Base-by-base conservation (phyloP, 2,888 invertebrate species). In the Calephelis perditalis region DNA sequence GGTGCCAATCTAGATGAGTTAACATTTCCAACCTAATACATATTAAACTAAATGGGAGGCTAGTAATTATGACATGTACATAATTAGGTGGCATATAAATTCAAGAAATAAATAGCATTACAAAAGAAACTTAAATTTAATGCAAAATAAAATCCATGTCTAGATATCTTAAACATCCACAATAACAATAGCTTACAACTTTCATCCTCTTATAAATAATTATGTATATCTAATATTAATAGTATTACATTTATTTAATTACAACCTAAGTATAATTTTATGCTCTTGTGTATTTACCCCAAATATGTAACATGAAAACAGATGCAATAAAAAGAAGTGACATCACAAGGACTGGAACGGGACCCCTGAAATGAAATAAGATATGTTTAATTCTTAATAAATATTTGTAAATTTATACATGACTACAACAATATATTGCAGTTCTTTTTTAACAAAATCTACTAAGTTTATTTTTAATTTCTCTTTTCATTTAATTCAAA, bases 261-360 rank as follows among this genome's bases (percentile, higher is more conserved):
- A 60, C 37, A 47, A 45, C 26, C 12, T 46, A 45, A 55, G 12
- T n/a, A 43, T 45, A 57, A 44, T 54, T 66, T 83, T 79, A 89
- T 75, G 96, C 95, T 78, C 97, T 94, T 67, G 97, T 97, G 86
- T 97, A 97, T 93, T 99, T 99, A 82, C 99, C 99, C 99, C 99
- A 99, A 83, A 99, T 99, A 92, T 99, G 99, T 70, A 99, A 94
- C 97, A 99, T 98, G 86, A 99, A 99, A 61, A 99, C 99, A 59
- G 99, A 99, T 36, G 99, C 99, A 79, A 99, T 99, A 91, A 99
- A 99, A 60, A 99, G 94, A 60, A 99, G 93, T 64, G 99, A 99
- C 99, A 99, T 99, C 62, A 99, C 99, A 78, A 99, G 92, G 44
- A 99, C 99, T 75, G 99, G 99, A 71, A 99, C 99, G 75, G 99